Conservation (phyloP, 2,113 vertebrate species). For the Eurystomus gularis region DNA sequence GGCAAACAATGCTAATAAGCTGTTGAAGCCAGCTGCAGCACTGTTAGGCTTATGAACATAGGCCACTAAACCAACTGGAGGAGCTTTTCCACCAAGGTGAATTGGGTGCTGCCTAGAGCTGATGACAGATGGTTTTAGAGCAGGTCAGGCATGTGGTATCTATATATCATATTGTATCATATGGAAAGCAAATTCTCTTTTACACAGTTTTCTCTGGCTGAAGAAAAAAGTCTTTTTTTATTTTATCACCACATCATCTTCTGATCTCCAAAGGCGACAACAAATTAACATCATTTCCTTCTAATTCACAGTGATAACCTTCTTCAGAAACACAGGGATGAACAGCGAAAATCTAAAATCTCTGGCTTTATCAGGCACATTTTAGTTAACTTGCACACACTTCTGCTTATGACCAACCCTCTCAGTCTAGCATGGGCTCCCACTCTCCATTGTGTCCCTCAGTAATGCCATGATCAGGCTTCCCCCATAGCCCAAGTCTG, state of each 20-base stretch:
- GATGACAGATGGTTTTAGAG: conserved; percentile 54
- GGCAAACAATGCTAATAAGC: not conserved
- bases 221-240: not conserved
- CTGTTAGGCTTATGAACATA: not conserved
- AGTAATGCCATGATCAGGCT: not conserved
- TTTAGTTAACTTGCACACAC: conserved; percentile 3
- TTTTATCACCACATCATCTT: not conserved
- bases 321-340: not conserved
- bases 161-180: conserved; percentile 10
- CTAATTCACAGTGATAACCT: not conserved
- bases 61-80: not conserved
- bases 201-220: not conserved
- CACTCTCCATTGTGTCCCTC: not conserved
- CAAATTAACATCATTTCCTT: not conserved
- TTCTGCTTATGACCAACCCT: not conserved
- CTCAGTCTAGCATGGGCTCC: not conserved
- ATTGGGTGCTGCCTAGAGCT: not conserved
- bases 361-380: not conserved
- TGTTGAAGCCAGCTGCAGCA: not conserved
- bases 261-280: conserved; percentile 23
- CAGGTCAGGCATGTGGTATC: conserved; percentile 35
- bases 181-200: conserved; percentile 42
- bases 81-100: conserved; percentile 11
- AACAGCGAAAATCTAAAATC: not conserved
- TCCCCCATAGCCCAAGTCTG: not conserved